Conservation (phyloP, 2,113 vertebrate genomes). For the Eudyptes chrysolophus region DNA sequence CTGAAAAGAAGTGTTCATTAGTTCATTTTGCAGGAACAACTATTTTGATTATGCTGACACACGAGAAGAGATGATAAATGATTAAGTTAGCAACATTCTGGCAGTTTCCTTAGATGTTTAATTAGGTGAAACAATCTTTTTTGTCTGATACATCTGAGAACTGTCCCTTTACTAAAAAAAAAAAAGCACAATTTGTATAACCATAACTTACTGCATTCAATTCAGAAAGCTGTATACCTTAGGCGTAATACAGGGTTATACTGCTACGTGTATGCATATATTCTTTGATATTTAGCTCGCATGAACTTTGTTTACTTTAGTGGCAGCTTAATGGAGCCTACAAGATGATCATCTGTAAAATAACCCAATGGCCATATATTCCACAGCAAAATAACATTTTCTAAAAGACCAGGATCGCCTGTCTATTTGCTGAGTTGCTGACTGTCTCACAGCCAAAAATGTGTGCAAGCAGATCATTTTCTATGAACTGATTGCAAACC, state of each 20-base stretch:
- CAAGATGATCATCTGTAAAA: neutral
- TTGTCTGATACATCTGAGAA: neutral
- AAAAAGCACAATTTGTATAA: neutral
- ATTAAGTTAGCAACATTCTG: neutral
- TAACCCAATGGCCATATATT: neutral
- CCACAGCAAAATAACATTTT: neutral
- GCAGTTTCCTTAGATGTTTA: neutral
- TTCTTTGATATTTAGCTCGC: neutral
- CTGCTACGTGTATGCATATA: neutral
- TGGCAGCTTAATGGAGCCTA: neutral
- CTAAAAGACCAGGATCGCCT: neutral
- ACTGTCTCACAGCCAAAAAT: neutral
- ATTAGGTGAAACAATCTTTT: neutral
- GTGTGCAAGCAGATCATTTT: neutral
- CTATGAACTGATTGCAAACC: neutral
- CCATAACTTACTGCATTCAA: neutral
- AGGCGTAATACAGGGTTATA: neutral
- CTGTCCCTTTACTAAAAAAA: neutral
- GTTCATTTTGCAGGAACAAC: neutral
- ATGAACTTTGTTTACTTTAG: neutral
- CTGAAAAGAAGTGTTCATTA: conserved; percentile 6
- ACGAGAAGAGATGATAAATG: neutral
- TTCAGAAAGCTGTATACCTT: neutral
- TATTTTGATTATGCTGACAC: conserved; percentile 1
- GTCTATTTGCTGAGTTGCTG: neutral